Conservation (phyloP, 1,140 invertebrate genomes). For the Sinella curviseta region DNA sequence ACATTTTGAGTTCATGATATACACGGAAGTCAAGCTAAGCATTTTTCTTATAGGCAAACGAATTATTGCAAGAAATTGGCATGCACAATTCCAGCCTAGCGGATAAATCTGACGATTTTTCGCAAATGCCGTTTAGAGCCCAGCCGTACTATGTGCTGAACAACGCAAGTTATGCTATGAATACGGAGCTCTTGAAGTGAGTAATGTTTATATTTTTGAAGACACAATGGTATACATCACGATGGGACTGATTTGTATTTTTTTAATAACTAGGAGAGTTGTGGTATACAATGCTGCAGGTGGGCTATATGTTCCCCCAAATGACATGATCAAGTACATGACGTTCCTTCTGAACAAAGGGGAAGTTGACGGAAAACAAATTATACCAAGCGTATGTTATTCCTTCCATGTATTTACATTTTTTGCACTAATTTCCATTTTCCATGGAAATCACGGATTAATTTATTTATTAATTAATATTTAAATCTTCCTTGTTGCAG, state of each 20-base stretch:
- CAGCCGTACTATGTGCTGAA: not conserved
- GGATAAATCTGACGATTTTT: conserved; percentile 11
- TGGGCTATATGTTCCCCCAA: conserved; percentile 18
- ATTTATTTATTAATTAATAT: too few relatives aligned
- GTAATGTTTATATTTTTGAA: too few relatives aligned
- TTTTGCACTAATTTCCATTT: too few relatives aligned
- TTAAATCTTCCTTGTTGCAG: not conserved
- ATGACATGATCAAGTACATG: conserved; percentile 33
- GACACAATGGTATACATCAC: too few relatives aligned
- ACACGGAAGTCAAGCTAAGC: too few relatives aligned
- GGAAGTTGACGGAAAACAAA: conserved; percentile 14
- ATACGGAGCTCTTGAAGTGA: conserved; percentile 28
- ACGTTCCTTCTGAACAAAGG: conserved; percentile 38
- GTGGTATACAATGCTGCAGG: conserved; percentile 2
- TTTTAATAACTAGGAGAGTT: not conserved
- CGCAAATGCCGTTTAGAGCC: conserved; percentile 24
- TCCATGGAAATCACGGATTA: too few relatives aligned
- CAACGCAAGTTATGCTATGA: not conserved
- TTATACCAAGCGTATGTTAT: conserved; percentile 35
- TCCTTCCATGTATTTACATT: too few relatives aligned
- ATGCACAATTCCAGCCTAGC: conserved; percentile 24
- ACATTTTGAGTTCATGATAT: not conserved
- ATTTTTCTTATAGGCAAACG: not conserved
- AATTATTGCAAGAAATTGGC: conserved; percentile 28
- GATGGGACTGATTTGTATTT: too few relatives aligned